phyloP scores from a whole-genome alignment of 1,140 invertebrate genomes.

The Zophobas morio region DNA sequence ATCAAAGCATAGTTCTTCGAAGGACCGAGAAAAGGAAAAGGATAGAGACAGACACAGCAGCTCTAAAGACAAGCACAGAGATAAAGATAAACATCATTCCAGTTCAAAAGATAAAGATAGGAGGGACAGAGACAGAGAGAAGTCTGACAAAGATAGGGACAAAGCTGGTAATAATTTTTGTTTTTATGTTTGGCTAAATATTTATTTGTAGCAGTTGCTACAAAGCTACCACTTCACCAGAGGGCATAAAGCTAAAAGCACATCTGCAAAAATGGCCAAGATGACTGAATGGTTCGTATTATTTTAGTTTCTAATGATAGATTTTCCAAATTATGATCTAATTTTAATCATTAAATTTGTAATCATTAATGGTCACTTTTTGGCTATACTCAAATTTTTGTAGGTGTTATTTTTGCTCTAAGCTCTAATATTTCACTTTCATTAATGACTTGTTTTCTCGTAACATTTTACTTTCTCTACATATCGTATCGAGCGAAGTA shows the following conservation, averaged over 20 bases:
- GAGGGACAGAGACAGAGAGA: constrained; percentile 61
- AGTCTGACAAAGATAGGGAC: constrained; percentile 7
- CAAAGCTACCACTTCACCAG: constrained; percentile 10
- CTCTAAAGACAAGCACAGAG: constrained; percentile 66
- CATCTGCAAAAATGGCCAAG: constrained; percentile 39
- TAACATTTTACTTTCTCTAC: too few relatives aligned
- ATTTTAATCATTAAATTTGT: too few relatives aligned
- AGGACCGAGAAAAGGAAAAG: constrained; percentile 70
- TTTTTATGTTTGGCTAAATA: constrained; percentile 14
- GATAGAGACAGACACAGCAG: constrained; percentile 76
- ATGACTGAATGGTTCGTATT: constrained; percentile 18
- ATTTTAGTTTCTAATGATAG: not conserved
- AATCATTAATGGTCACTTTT: not conserved
- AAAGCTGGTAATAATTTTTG: constrained; percentile 16
- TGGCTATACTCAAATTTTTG: constrained; percentile 20
- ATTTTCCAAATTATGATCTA: not conserved
- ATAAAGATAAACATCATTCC: constrained; percentile 67
- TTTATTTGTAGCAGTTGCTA: constrained; percentile 15
- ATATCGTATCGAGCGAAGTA: too few relatives aligned
- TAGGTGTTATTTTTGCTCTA: constrained; percentile 43
- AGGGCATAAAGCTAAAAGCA: constrained; percentile 30
- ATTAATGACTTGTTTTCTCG: too few relatives aligned
- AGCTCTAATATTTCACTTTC: constrained; percentile 18
- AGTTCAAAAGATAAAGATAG: constrained; percentile 71
- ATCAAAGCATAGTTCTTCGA: constrained; percentile 68